Evolutionary conservation across 2,797 vertebrate species (phyloP).

Genomic region (Loriculus beryllinus): DNA sequence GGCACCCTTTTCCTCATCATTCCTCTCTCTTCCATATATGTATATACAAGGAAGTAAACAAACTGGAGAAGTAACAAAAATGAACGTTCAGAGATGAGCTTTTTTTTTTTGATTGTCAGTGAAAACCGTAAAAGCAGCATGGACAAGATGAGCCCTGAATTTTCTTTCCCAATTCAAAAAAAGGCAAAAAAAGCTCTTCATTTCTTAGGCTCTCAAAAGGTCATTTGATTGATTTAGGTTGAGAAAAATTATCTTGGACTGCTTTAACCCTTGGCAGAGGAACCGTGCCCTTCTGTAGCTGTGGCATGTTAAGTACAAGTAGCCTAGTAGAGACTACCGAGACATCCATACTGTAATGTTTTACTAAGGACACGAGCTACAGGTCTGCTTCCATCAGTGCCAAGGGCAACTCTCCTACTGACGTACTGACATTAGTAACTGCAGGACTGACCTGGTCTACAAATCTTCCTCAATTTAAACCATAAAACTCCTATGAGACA

Average conservation of each 20-base stretch:
- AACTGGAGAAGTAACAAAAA: background rate
- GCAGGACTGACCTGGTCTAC: background rate
- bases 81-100: background rate
- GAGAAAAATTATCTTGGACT: background rate
- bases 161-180: background rate
- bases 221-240: background rate
- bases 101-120: background rate
- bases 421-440: rapidly evolving
- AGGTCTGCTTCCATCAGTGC: background rate
- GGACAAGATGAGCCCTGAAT: background rate
- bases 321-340: background rate
- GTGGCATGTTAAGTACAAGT: background rate
- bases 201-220: background rate
- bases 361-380: background rate
- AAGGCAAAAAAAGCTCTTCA: rapidly evolving
- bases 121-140: background rate
- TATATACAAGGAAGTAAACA: background rate
- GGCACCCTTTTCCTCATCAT: background rate
- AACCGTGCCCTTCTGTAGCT: background rate
- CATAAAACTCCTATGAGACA: background rate
- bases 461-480: background rate
- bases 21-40: background rate
- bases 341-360: background rate
- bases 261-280: background rate
- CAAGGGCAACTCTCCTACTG: background rate